These are phyloP conservation scores for Lepilemur ruficaudatus DNA, from an alignment of 2,797 vertebrate species.

Conservation along the genomic window DNA sequence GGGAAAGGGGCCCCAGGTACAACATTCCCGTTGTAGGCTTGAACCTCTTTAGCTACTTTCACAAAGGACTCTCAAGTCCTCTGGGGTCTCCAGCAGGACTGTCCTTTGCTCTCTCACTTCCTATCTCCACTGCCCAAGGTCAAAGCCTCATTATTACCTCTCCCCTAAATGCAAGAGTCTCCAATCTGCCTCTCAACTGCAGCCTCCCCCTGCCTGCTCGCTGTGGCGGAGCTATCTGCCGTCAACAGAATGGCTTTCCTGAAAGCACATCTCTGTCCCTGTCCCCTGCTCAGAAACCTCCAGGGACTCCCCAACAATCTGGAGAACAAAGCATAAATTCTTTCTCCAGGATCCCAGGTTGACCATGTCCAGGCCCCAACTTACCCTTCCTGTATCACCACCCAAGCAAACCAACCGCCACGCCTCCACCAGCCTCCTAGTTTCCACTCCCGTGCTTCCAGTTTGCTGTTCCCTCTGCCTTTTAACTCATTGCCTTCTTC, in stretches of 20 bases:
- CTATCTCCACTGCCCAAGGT: not conserved
- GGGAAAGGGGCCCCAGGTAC: not conserved
- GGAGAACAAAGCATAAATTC: not conserved
- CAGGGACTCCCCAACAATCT: not conserved
- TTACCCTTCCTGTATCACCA: too few relatives aligned
- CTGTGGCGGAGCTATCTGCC: fast-evolving
- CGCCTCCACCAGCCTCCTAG: not conserved
- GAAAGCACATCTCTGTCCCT: not conserved
- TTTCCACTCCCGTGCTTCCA: fast-evolving
- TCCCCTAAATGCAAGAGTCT: not conserved
- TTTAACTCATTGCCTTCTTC: not conserved
- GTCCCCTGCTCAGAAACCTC: not conserved
- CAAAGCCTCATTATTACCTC: not conserved
- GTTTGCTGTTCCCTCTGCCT: not conserved
- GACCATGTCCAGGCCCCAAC: fast-evolving
- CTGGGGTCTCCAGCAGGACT: not conserved
- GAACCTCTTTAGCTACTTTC: not conserved
- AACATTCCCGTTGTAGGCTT: not conserved
- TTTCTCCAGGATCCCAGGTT: not conserved
- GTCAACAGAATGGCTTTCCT: not conserved
- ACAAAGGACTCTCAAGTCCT: not conserved
- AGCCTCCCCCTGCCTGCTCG: fast-evolving
- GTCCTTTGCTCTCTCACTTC: not conserved
- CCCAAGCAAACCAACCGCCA: not conserved
- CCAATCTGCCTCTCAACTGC: not conserved